Evolutionary conservation across 2,113 vertebrate genomes (phyloP).

Genomic region (Blennius ocellaris): DNA sequence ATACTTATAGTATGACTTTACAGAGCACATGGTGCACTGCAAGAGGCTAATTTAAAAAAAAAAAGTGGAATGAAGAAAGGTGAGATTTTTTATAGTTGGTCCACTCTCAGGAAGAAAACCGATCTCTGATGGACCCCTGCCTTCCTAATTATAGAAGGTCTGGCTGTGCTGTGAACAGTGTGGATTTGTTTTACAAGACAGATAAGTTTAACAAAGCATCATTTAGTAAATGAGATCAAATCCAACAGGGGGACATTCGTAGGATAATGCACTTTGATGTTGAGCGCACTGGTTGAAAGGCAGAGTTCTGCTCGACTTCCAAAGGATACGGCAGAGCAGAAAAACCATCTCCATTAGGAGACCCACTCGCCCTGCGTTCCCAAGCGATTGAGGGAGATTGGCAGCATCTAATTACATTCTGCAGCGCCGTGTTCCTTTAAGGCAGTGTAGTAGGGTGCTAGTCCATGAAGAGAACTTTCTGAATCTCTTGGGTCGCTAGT

Average conservation of each 20-base stretch:
- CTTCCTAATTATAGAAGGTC: constrained; percentile 42
- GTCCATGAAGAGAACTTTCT: constrained; percentile 50
- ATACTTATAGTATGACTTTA: background rate
- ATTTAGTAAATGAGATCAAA: constrained; percentile 49
- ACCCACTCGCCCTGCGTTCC: constrained; percentile 26
- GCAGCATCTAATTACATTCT: constrained; percentile 73
- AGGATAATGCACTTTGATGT: constrained; percentile 42
- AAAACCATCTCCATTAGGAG: constrained; percentile 56
- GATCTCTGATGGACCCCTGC: background rate
- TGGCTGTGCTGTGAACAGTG: constrained; percentile 8
- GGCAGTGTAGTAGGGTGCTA: constrained; percentile 51
- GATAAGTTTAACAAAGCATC: constrained; percentile 50
- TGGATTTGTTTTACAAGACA: constrained; percentile 53
- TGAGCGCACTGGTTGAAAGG: constrained; percentile 17
- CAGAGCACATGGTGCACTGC: background rate
- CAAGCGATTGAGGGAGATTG: constrained; percentile 66
- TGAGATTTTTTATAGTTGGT: constrained; percentile 11
- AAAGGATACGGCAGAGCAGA: constrained; percentile 16
- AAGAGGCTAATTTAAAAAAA: constrained; percentile 18
- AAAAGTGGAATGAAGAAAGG: background rate
- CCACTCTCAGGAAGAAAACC: background rate
- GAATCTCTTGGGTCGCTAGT: constrained; percentile 46
- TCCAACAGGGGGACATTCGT: constrained; percentile 31
- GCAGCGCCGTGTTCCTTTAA: constrained; percentile 62
- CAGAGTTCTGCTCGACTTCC: constrained; percentile 49